These are phyloP conservation scores for Procavia capensis DNA, from an alignment of 2,113 vertebrate species.

Conservation along the genomic window DNA sequence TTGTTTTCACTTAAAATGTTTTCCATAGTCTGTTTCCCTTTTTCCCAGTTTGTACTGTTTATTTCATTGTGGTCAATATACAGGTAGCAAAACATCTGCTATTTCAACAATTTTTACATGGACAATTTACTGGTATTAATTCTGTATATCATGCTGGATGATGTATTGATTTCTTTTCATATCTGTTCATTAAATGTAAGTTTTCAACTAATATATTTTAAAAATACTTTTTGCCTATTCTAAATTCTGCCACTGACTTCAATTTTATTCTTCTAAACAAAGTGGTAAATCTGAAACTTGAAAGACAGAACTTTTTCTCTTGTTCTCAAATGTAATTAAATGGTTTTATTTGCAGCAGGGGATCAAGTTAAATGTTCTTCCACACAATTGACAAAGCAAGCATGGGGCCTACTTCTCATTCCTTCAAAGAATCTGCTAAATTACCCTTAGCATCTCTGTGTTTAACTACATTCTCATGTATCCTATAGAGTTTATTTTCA, in stretches of 20 bases:
- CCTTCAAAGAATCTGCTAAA: constrained; percentile 76
- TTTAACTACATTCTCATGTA: constrained; percentile 71
- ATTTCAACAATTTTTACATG: too few relatives aligned
- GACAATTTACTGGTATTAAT: background rate
- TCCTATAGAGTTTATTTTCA: constrained; percentile 78
- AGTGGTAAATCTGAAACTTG: constrained; percentile 45
- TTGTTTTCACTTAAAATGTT: background rate
- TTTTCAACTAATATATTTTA: background rate
- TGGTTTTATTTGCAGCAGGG: constrained; percentile 78
- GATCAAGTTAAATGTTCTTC: constrained; percentile 75
- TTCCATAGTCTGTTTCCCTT: background rate
- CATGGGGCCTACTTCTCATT: constrained; percentile 71
- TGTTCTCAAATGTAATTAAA: constrained; percentile 75
- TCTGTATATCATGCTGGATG: background rate
- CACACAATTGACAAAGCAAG: constrained; percentile 75
- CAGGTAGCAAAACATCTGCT: background rate
- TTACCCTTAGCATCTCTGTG: constrained; percentile 72
- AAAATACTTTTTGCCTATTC: background rate
- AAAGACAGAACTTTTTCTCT: constrained; percentile 48
- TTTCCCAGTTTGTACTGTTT: background rate
- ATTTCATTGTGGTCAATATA: background rate
- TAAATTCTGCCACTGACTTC: background rate
- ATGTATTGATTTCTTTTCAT: background rate
- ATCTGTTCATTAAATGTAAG: background rate
- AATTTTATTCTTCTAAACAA: constrained; percentile 49